Percentiles rank a stretch among this genome's conserved stretches.
phyloP scores from a whole-genome alignment of 2,888 invertebrate genomes.

The Coelinius sp. region DNA sequence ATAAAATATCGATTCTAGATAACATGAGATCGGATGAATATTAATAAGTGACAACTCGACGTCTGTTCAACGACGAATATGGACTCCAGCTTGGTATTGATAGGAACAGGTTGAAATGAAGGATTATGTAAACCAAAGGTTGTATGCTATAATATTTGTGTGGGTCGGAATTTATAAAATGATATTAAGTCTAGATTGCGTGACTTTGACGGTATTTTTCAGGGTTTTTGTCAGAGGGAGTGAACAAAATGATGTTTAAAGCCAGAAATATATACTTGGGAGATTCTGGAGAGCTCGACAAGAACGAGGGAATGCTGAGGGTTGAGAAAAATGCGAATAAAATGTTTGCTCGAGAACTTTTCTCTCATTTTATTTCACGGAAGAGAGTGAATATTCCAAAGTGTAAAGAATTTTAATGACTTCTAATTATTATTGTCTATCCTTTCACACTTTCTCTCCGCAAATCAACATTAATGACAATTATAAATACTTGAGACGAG shows the following conservation, averaged over 20 bases:
- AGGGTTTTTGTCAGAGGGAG: not conserved
- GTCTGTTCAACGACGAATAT: no score
- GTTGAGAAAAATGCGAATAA: not conserved
- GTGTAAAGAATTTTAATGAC: not conserved
- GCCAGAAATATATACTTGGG: not conserved
- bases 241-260: not conserved
- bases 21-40: no score
- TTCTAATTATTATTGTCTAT: not conserved
- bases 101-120: no score
- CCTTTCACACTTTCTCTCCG: not conserved
- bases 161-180: not conserved
- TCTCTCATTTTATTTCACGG: not conserved
- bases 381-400: not conserved
- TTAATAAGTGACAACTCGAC: no score
- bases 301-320: not conserved
- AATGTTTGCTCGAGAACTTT: not conserved
- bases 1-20: no score
- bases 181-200: not conserved
- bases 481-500: not conserved
- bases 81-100: no score
- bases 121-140: no score
- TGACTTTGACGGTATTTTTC: not conserved
- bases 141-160: not conserved
- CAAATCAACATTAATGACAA: not conserved
- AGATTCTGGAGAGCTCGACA: not conserved